Evolutionary conservation across 2,113 vertebrate species (phyloP).

Genomic region (Accipiter virgatus): DNA sequence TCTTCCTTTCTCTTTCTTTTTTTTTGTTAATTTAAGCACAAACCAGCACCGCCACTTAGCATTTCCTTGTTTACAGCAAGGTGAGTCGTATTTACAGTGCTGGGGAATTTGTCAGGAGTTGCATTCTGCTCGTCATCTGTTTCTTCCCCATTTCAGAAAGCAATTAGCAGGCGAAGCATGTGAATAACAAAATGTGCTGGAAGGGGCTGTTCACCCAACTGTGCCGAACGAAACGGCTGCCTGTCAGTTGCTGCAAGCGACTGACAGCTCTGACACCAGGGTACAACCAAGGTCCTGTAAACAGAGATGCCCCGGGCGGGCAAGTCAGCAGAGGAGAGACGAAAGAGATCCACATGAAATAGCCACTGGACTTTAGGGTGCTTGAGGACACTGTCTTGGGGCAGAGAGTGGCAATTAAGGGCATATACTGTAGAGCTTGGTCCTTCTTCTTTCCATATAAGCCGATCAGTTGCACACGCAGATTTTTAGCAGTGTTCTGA

Average conservation of each 20-base stretch:
- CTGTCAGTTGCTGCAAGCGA: not conserved
- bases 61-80: constrained; percentile 56
- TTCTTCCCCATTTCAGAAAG: constrained; percentile 28
- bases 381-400: not conserved
- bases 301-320: not conserved
- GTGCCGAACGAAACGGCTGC: not conserved
- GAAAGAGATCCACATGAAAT: not conserved
- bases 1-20: not conserved
- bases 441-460: not conserved
- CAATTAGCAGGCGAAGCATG: constrained; percentile 22
- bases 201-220: constrained; percentile 49
- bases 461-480: not conserved
- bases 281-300: not conserved
- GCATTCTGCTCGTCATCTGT: constrained; percentile 44
- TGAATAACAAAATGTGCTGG: constrained; percentile 13
- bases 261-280: not conserved
- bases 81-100: constrained; percentile 59
- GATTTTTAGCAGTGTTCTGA: not conserved
- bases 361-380: not conserved
- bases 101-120: constrained; percentile 41
- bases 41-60: not conserved
- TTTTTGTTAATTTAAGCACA: not conserved
- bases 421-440: accelerated
- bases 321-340: not conserved
- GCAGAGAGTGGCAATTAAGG: not conserved